Evolutionary conservation across 2,797 vertebrate genomes (phyloP).

Genomic region (Paedocypris micromegethes): DNA sequence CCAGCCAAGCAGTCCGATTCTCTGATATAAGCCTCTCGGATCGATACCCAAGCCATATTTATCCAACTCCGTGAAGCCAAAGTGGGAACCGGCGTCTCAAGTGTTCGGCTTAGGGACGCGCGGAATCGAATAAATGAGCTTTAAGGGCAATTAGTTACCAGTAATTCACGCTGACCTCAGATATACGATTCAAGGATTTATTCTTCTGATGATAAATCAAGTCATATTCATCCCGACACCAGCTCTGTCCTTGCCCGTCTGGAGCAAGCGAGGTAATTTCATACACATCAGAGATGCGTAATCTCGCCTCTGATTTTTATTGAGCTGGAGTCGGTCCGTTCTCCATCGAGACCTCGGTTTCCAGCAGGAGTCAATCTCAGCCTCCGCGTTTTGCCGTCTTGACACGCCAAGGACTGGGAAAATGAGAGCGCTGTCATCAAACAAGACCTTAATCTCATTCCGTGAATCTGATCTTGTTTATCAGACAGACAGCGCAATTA

Average conservation of each 20-base stretch:
- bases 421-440: slow-evolving; percentile 37
- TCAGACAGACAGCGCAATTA: slow-evolving; percentile 17
- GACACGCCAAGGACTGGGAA: slow-evolving; percentile 17
- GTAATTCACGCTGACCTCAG: background rate
- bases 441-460: slow-evolving; percentile 16
- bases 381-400: slow-evolving; percentile 29
- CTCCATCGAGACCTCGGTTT: slow-evolving; percentile 11
- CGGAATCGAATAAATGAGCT: background rate
- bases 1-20: slow-evolving; percentile 14
- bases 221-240: background rate
- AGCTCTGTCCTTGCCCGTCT: background rate
- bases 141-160: background rate
- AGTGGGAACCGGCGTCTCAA: background rate
- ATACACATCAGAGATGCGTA: slow-evolving; percentile 5
- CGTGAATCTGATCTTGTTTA: slow-evolving; percentile 24
- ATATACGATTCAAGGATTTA: background rate
- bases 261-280: slow-evolving; percentile 5
- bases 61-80: slow-evolving; percentile 8
- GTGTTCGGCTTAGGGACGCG: background rate
- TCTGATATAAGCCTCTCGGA: slow-evolving; percentile 21
- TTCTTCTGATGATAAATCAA: background rate
- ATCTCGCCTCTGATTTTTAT: slow-evolving; percentile 21
- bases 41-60: slow-evolving; percentile 28
- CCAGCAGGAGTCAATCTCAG: slow-evolving; percentile 14
- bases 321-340: slow-evolving; percentile 8